phyloP scores from a whole-genome alignment of 1,140 invertebrate genomes.

The Drosophila azteca region DNA sequence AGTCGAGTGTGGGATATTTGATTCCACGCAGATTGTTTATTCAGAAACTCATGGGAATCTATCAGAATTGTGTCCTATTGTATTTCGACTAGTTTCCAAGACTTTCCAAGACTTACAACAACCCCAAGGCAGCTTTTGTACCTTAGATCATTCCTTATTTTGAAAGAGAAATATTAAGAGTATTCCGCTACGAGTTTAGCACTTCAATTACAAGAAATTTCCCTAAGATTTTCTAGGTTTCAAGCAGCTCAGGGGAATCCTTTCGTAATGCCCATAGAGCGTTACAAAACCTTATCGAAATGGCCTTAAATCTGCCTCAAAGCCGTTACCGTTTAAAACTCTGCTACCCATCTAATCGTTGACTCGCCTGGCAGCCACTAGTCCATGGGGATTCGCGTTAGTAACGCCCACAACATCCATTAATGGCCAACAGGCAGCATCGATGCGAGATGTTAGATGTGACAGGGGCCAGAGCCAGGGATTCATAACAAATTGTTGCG shows the following conservation, averaged over 20 bases:
- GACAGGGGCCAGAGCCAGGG: conserved; percentile 42
- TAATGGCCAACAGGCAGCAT: conserved; percentile 52
- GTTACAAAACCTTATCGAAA: conserved; percentile 5
- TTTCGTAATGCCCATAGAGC: too few species aligned
- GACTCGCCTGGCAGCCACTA: neutral
- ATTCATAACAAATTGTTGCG: conserved; percentile 76
- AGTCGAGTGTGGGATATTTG: conserved; percentile 15
- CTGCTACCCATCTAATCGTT: conserved; percentile 2
- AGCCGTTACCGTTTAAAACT: conserved; percentile 18
- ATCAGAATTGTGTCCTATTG: conserved; percentile 9
- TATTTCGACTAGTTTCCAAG: too few species aligned
- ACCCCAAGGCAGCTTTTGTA: too few species aligned
- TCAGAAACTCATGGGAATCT: conserved; percentile 35
- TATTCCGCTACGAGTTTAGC: too few species aligned
- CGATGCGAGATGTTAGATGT: conserved; percentile 18
- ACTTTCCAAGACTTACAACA: too few species aligned
- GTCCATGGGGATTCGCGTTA: conserved; percentile 1
- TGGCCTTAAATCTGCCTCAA: conserved; percentile 19
- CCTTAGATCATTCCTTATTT: too few species aligned
- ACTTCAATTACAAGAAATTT: too few species aligned
- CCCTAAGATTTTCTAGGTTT: too few species aligned
- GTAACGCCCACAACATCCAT: conserved; percentile 69
- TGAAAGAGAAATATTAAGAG: too few species aligned
- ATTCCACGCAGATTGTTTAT: conserved; percentile 24
- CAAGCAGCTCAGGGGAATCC: too few species aligned